Conservation (phyloP, 2,888 invertebrate genomes). For the Augiades crinisus region DNA sequence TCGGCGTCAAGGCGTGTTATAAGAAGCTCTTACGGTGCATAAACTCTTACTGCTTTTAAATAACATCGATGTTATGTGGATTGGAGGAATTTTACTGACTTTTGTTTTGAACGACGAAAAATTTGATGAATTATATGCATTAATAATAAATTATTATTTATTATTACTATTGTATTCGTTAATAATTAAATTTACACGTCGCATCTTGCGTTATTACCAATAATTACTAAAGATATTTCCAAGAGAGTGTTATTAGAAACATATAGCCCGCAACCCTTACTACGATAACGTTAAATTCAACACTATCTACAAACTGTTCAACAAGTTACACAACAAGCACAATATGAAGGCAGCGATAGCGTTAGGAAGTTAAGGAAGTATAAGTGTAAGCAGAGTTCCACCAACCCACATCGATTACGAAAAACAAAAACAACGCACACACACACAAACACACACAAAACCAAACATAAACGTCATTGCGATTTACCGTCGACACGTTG, state of each 20-base stretch:
- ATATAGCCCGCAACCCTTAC: background rate
- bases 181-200: no score
- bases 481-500: conserved; percentile 73
- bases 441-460: conserved; percentile 41
- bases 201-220: no score
- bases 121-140: no score
- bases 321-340: background rate
- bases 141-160: background rate
- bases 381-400: conserved; percentile 12
- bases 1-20: conserved; percentile 47
- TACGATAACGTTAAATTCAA: conserved; percentile 3
- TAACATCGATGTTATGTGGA: conserved; percentile 15
- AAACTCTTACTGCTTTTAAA: background rate
- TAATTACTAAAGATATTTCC: background rate
- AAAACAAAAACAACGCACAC: background rate
- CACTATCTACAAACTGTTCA: background rate
- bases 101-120: background rate
- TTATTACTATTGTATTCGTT: background rate
- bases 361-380: background rate
- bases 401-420: conserved; percentile 26
- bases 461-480: conserved; percentile 43
- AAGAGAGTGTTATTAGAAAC: no score
- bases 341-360: conserved; percentile 14
- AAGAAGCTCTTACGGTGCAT: conserved; percentile 1
- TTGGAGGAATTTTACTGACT: conserved; percentile 12